Percentiles rank a stretch among this genome's conserved stretches.
Evolutionary conservation across 2,113 vertebrate genomes (phyloP).

Genomic region (Perognathus longimembris): DNA sequence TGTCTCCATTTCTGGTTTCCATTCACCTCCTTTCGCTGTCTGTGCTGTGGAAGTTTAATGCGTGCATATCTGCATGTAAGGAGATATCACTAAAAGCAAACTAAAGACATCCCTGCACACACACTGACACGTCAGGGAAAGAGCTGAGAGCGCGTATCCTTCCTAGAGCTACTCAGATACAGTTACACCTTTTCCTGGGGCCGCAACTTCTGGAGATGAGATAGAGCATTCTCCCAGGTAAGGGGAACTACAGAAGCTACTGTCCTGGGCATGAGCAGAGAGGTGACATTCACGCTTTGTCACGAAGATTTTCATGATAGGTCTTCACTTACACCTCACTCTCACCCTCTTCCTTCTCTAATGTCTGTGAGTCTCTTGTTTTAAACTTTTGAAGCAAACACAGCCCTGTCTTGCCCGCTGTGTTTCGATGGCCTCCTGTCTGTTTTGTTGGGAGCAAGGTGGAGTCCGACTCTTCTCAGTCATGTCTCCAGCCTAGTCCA

Average conservation of each 20-base stretch:
- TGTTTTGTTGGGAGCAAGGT: background rate
- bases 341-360: background rate
- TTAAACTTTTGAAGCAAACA: conserved; percentile 14
- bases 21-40: background rate
- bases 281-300: background rate
- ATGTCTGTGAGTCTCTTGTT: background rate
- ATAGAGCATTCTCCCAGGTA: background rate
- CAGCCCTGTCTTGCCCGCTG: background rate
- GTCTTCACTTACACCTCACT: background rate
- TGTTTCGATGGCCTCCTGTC: background rate
- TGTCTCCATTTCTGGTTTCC: background rate
- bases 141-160: too few species aligned
- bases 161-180: background rate
- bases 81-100: too few species aligned
- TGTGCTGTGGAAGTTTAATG: background rate
- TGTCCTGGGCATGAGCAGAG: too few species aligned
- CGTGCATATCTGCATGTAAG: background rate
- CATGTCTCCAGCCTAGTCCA: background rate
- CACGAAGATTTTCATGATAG: background rate
- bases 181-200: background rate
- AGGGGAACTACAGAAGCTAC: background rate
- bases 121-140: too few species aligned
- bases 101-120: too few species aligned
- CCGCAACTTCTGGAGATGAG: too few species aligned
- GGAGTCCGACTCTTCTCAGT: background rate